Base-by-base conservation (phyloP, 2,888 invertebrate species). In the Mactromeris polynyma region DNA sequence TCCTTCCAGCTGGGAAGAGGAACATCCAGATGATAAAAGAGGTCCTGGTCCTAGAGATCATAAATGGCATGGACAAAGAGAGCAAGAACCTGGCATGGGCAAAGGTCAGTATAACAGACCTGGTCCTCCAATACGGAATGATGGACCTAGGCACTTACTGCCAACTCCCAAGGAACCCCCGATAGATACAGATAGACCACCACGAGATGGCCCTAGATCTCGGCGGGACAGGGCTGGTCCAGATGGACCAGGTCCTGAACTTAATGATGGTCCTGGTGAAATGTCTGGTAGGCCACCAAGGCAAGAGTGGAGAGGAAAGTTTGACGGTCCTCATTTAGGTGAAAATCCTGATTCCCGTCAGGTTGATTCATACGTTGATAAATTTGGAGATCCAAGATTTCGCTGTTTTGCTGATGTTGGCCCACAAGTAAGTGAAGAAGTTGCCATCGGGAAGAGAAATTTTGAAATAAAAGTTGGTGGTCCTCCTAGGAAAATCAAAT, bases 361-460 rank as follows among this genome's bases (percentile, higher is more conserved):
- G 38, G 42, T 85, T 36, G 90, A 88, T 3, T 42, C 88, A 11
- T 91, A 83, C 79, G 58, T 89, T 51, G 91, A 91, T 83, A 91
- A 89, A 73, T 89, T 86, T 87, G 93, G 93, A 69, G 95, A 95
- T 86, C 93, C 94, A 36, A 87, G 95, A 31, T 95, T 94, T 93
- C 89, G 92, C 21, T 92, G 93, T 26, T 94, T 94, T 91, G 88
- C 87, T 83, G 94, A 93, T 64, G 89, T 94, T 83, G 94, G 93
- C 26, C 92, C 92, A 77, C 94, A 94, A 77, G 93, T 94, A 6
- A 93, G 82, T 77, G 95, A 96, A 89, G 95, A 96, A 86, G 93
- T 96, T 81, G 95, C 96, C 81, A 94, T 96, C 86, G 95, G 96
- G 90, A 94, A 94, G 31, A 94, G 93, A 86, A 94, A 95, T 36